These are phyloP conservation scores for Rhea pennata DNA, from an alignment of 2,113 vertebrate species.

Conservation along the genomic window DNA sequence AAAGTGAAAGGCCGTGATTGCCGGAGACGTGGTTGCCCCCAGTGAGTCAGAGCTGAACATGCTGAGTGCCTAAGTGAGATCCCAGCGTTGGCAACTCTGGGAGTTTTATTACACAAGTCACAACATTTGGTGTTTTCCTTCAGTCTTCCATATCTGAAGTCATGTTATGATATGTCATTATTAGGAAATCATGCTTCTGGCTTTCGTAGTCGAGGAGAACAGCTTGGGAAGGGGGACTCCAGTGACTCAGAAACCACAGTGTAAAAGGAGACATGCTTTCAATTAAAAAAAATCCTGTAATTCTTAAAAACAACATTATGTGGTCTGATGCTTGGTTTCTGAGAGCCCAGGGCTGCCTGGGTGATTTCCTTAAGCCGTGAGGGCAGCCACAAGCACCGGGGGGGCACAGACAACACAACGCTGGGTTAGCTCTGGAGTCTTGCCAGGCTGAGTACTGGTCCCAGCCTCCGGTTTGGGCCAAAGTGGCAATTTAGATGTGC, in stretches of 20 bases:
- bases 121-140: background rate
- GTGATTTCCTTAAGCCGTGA: background rate
- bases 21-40: fast-evolving
- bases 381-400: fast-evolving
- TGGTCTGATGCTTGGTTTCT: fast-evolving
- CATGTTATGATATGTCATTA: fast-evolving
- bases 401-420: background rate
- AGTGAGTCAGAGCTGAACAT: fast-evolving
- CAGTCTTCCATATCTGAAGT: background rate
- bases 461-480: background rate
- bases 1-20: fast-evolving
- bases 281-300: background rate
- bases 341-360: fast-evolving
- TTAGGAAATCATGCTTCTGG: background rate
- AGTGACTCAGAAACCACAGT: background rate
- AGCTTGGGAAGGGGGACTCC: background rate
- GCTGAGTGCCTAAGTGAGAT: background rate
- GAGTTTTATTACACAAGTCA: background rate
- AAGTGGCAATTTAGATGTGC: background rate
- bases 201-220: background rate
- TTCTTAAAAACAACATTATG: background rate
- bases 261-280: background rate
- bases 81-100: background rate
- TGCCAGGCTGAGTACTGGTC: background rate
- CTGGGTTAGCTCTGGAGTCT: fast-evolving